Evolutionary conservation across 2,888 invertebrate species (phyloP).

Genomic region (Caenorhabditis sp.): DNA sequence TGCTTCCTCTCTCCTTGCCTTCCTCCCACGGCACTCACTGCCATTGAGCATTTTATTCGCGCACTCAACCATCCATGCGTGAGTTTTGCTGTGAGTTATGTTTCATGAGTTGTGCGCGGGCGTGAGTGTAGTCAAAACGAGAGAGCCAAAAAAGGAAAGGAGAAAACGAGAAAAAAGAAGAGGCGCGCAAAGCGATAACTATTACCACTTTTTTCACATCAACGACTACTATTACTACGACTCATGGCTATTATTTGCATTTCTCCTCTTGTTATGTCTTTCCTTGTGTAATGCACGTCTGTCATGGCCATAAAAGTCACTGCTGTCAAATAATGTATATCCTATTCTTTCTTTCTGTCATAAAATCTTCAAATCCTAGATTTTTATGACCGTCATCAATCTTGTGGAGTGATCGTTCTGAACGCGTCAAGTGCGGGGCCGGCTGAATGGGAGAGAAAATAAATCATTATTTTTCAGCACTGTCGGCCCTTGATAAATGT

Average conservation of each 20-base stretch:
- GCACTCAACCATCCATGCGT: constrained; percentile 66
- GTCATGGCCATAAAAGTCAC: constrained; percentile 34
- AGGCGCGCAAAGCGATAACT: constrained; percentile 61
- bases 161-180: constrained; percentile 32
- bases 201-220: constrained; percentile 65
- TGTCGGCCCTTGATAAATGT: constrained; percentile 65
- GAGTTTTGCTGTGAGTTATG: constrained; percentile 64
- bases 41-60: constrained; percentile 65
- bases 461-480: constrained; percentile 50
- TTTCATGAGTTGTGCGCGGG: constrained; percentile 60
- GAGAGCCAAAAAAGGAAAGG: constrained; percentile 28
- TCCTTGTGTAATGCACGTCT: constrained; percentile 48
- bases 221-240: constrained; percentile 63
- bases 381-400: constrained; percentile 42
- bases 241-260: constrained; percentile 60
- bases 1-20: constrained; percentile 26
- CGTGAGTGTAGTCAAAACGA: constrained; percentile 44
- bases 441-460: constrained; percentile 35
- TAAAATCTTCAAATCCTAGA: constrained; percentile 20
- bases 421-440: background rate
- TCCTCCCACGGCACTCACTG: constrained; percentile 61
- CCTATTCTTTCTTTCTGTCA: constrained; percentile 26
- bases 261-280: constrained; percentile 43
- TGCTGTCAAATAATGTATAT: constrained; percentile 45
- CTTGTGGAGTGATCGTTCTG: constrained; percentile 39